These are phyloP conservation scores for Xenotilapia longispinis DNA, from an alignment of 2,113 vertebrate species.

Conservation along the genomic window DNA sequence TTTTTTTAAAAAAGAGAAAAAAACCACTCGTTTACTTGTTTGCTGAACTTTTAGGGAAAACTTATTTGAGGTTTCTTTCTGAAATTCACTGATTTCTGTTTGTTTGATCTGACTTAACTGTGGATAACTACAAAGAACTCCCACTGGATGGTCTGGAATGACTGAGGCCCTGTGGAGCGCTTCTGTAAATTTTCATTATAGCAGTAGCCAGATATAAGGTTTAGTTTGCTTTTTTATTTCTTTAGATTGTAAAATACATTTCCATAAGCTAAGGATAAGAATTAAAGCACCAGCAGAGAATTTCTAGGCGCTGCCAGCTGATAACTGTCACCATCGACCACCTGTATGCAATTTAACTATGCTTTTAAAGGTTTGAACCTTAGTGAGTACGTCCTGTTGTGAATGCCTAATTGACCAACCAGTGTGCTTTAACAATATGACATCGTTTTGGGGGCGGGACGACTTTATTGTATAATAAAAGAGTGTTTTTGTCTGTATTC, in stretches of 20 bases:
- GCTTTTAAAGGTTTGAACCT: neutral
- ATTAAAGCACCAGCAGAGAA: neutral
- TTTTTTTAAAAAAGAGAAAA: fast-evolving
- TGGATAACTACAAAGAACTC: neutral
- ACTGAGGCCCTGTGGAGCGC: neutral
- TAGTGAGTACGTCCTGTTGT: neutral
- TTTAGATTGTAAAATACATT: neutral
- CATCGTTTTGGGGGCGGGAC: fast-evolving
- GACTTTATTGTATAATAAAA: neutral
- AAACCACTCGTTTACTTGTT: neutral
- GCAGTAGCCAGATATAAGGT: neutral
- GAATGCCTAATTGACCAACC: neutral
- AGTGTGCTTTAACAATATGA: neutral
- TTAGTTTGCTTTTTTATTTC: neutral
- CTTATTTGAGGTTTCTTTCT: neutral
- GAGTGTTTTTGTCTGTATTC: neutral
- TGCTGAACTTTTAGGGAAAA: neutral
- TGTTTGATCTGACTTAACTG: neutral
- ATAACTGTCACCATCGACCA: neutral
- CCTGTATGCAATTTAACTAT: neutral
- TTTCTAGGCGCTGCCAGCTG: neutral
- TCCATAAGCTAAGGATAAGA: neutral
- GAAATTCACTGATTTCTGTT: neutral
- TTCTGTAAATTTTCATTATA: neutral
- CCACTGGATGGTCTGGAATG: neutral